Evolutionary conservation across 2,797 vertebrate species (phyloP), one percentile per base, ranked within the genome.

Genomic region (Sebastes melanostomus): DNA sequence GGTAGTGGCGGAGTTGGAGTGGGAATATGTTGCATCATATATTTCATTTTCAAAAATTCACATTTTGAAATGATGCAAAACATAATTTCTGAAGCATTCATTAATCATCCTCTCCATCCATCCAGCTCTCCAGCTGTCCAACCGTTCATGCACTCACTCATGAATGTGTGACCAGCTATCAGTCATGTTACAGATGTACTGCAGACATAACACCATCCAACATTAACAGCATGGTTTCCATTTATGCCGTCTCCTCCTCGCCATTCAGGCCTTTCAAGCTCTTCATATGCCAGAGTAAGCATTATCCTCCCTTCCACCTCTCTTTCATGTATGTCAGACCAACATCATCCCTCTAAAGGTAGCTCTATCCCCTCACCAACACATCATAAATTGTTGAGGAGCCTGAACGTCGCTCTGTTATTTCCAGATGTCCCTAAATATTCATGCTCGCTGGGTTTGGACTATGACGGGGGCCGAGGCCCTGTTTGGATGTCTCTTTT

Each of bases 401-500:
- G 34, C 72, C 22, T 71, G 25, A 88, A 80, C 14, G 46, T 70
- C 12, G 14, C 82, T 72, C 72, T 80, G 71, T 85, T 91, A 85
- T 86, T 91, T 91, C 83, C 83, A 86, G 84, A 80, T 88, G 76
- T 82, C 80, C 67, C 87, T 91, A 92, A 92, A 92, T 90, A 92
- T 93, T 89, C 85, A 86, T 83, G 76, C 68, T 82, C 9, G 66
- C 71, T 56, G 62, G 56, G 65, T 79, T 84, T 66, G 81, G 88
- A 84, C 80, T 63, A 70, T 84, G 86, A 84, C 29, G 66, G 76
- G 75, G 82, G 82, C 72, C 6, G 46, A 27, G 75, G 81, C 75
- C 85, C 71, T 86, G 89, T 92, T 90, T 87, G 75, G 77, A 88
- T 91, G 88, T 93, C 90, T 93, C 74, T 86, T 92, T 93, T 93